Evolutionary conservation across 2,888 invertebrate genomes (phyloP).

Genomic region (Phymatocera aterrima): DNA sequence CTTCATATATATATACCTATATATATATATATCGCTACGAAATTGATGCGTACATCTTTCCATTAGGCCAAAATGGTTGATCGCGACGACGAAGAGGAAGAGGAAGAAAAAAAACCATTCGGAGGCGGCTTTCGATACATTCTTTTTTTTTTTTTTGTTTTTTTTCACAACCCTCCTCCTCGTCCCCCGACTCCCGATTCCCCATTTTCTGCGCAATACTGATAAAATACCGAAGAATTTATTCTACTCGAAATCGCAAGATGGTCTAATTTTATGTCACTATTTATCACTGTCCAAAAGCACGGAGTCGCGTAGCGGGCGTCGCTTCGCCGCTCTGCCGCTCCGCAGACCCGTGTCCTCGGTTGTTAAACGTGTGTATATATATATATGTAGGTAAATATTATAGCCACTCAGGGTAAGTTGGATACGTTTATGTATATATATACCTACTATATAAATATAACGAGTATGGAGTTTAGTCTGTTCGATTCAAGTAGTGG

Average conservation of each 20-base stretch:
- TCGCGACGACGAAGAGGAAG: no score
- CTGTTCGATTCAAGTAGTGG: constrained; percentile 9
- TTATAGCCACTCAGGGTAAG: not conserved
- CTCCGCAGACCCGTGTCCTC: not conserved
- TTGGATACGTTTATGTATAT: no score
- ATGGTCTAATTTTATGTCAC: no score
- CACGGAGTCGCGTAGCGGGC: no score
- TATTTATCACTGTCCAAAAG: no score
- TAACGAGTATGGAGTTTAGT: not conserved
- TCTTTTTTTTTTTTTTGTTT: not conserved
- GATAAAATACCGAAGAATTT: not conserved
- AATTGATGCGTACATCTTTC: not conserved
- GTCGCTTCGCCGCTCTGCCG: no score
- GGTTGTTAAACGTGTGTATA: constrained; percentile 11
- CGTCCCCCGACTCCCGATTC: no score
- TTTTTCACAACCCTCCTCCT: not conserved
- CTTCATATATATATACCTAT: no score
- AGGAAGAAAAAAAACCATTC: no score
- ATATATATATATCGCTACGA: not conserved
- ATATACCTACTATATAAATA: no score
- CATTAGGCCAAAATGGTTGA: not conserved
- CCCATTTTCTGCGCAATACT: not conserved
- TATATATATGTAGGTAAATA: no score
- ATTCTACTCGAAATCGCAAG: no score
- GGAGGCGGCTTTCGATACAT: not conserved